Percentiles rank a stretch among this genome's conserved stretches.
phyloP scores from a whole-genome alignment of 2,113 vertebrate species.

The Puntigrus tetrazona region DNA sequence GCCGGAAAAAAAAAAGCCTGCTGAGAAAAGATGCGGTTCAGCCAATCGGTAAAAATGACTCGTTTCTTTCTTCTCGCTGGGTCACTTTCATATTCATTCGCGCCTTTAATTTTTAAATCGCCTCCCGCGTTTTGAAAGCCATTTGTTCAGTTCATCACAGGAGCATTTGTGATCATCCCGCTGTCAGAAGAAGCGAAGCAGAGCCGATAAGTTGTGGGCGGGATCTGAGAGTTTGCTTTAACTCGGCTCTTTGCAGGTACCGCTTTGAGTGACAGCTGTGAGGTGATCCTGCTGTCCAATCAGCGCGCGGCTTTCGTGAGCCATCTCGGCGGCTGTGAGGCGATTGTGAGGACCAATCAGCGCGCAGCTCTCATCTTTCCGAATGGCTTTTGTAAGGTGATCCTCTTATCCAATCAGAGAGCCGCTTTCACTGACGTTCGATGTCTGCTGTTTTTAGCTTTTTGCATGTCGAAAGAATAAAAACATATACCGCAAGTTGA shows the following conservation, averaged over 20 bases:
- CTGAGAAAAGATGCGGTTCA: not conserved
- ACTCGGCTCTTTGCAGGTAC: not conserved
- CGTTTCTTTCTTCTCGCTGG: not conserved
- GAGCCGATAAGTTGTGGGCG: not conserved
- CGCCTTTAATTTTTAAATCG: not conserved
- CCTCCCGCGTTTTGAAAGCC: not conserved
- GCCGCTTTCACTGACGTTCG: constrained; percentile 28
- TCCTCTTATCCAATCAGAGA: constrained; percentile 38
- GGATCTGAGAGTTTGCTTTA: constrained; percentile 9
- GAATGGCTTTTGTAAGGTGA: not conserved
- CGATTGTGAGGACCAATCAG: constrained; percentile 32
- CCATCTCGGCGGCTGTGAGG: not conserved
- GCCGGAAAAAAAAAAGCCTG: not conserved
- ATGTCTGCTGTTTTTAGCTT: constrained; percentile 17
- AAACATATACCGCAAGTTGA: not conserved
- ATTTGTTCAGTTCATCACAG: not conserved
- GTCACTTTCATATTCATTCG: not conserved
- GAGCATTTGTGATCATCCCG: not conserved
- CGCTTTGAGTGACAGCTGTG: constrained; percentile 17
- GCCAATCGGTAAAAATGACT: constrained; percentile 29
- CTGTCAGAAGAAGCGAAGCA: not conserved
- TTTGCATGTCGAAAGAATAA: not conserved
- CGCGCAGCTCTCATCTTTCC: not conserved
- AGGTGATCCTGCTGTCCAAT: constrained; percentile 24
- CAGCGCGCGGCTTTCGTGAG: not conserved